phyloP scores from a whole-genome alignment of 1,140 invertebrate species.

The Aradophagus sp. region DNA sequence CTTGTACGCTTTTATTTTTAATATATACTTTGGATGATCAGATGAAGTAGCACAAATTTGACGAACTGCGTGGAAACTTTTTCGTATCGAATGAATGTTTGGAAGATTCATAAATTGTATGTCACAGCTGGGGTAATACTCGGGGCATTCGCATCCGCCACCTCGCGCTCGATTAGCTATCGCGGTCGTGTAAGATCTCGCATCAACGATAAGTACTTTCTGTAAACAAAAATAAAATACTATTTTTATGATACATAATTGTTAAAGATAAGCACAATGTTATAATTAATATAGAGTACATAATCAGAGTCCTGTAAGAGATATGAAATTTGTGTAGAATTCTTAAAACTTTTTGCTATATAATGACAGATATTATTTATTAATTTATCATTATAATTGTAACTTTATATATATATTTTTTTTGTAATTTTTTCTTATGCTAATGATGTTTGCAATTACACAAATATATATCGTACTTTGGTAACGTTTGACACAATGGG shows the following conservation, averaged over 20 bases:
- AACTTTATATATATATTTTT: too few relatives aligned
- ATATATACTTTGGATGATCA: slow-evolving; percentile 83
- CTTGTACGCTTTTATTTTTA: too few relatives aligned
- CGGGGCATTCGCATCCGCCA: slow-evolving; percentile 96
- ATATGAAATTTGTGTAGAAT: too few relatives aligned
- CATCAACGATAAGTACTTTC: slow-evolving; percentile 96
- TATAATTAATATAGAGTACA: too few relatives aligned
- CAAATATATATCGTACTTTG: slow-evolving; percentile 26
- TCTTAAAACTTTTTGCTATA: too few relatives aligned
- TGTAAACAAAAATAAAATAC: slow-evolving; percentile 74
- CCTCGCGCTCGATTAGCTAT: slow-evolving; percentile 96
- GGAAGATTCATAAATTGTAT: slow-evolving; percentile 98
- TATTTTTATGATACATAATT: too few relatives aligned
- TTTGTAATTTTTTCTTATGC: too few relatives aligned
- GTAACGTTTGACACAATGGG: slow-evolving; percentile 51
- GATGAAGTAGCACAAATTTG: slow-evolving; percentile 83
- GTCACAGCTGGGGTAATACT: slow-evolving; percentile 95
- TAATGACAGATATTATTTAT: too few relatives aligned
- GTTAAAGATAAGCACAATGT: too few relatives aligned
- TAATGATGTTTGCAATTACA: slow-evolving; percentile 6
- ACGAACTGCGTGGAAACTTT: slow-evolving; percentile 86
- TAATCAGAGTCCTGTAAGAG: too few relatives aligned
- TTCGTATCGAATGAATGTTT: slow-evolving; percentile 96
- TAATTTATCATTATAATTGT: too few relatives aligned
- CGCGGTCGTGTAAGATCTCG: slow-evolving; percentile 94